Conservation (phyloP, 2,797 vertebrate genomes). For the Neopelma chrysocephalum region DNA sequence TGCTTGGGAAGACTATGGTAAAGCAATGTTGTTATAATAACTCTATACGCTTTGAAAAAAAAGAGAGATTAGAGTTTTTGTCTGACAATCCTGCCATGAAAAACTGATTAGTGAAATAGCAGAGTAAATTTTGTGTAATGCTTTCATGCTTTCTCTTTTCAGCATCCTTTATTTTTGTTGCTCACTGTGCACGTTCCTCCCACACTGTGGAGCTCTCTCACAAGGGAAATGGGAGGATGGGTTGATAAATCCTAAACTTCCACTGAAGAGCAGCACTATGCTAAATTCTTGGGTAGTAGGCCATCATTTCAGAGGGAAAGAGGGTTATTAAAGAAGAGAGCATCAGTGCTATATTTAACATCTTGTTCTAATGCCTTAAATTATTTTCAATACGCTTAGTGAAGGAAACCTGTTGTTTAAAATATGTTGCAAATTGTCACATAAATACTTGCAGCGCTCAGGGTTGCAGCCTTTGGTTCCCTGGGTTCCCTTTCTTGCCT, state of each 20-base stretch:
- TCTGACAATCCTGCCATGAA: neutral
- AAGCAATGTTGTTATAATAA: neutral
- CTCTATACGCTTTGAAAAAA: neutral
- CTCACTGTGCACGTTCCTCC: neutral
- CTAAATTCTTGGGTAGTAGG: neutral
- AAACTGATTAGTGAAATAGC: neutral
- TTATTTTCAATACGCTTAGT: neutral
- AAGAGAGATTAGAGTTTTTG: neutral
- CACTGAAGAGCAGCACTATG: neutral
- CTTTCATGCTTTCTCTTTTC: neutral
- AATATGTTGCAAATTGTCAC: neutral
- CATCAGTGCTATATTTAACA: neutral
- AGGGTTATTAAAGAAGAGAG: neutral
- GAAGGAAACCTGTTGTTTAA: neutral
- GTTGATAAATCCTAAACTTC: neutral
- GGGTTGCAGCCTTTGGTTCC: neutral
- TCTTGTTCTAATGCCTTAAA: neutral
- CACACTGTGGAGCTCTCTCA: conserved; percentile 31
- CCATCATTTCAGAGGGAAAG: neutral
- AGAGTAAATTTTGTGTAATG: neutral
- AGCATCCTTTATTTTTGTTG: neutral
- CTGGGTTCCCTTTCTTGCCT: neutral
- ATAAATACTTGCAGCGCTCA: neutral
- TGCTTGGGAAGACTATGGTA: neutral
- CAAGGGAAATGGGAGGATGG: neutral